Evolutionary conservation across 2,113 vertebrate species (phyloP).

Genomic region (Oryzias curvinotus): DNA sequence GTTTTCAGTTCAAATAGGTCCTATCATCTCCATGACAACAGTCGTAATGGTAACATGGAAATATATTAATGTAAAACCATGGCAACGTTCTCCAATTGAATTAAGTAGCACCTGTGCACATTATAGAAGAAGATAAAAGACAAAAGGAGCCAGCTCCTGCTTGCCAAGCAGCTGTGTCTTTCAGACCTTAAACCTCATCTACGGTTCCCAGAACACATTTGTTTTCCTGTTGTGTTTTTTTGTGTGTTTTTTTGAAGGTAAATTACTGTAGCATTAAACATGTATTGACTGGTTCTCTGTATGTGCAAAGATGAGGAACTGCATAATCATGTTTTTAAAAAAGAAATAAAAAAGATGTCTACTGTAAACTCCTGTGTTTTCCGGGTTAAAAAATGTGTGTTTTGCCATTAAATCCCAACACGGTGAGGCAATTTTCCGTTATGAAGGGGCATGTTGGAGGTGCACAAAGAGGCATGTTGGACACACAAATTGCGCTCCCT

Average conservation of each 20-base stretch:
- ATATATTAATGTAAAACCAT: conserved; percentile 89
- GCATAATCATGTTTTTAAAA: conserved; percentile 40
- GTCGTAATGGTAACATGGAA: conserved; percentile 86
- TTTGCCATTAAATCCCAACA: conserved; percentile 66
- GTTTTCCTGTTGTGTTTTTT: conserved; percentile 73
- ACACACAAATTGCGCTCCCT: conserved; percentile 47
- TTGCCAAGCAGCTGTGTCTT: conserved; percentile 82
- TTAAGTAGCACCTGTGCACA: conserved; percentile 87
- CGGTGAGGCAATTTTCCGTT: conserved; percentile 59
- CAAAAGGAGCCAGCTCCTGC: conserved; percentile 76
- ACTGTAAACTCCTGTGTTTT: conserved; percentile 25
- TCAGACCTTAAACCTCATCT: conserved; percentile 76
- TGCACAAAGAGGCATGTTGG: conserved; percentile 53
- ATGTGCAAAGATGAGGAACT: conserved; percentile 66
- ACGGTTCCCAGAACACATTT: conserved; percentile 69
- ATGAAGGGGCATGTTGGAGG: conserved; percentile 53
- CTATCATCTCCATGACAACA: conserved; percentile 88
- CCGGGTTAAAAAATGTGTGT: conserved; percentile 50
- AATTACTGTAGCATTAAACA: conserved; percentile 56
- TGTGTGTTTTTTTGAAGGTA: conserved; percentile 42
- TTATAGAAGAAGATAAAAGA: conserved; percentile 84
- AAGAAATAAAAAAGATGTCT: no score
- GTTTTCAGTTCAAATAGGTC: conserved; percentile 83
- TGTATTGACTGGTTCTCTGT: conserved; percentile 53
- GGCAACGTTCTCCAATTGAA: conserved; percentile 88